Evolutionary conservation across 2,888 invertebrate genomes (phyloP).

Genomic region (Lottia gigantea): DNA sequence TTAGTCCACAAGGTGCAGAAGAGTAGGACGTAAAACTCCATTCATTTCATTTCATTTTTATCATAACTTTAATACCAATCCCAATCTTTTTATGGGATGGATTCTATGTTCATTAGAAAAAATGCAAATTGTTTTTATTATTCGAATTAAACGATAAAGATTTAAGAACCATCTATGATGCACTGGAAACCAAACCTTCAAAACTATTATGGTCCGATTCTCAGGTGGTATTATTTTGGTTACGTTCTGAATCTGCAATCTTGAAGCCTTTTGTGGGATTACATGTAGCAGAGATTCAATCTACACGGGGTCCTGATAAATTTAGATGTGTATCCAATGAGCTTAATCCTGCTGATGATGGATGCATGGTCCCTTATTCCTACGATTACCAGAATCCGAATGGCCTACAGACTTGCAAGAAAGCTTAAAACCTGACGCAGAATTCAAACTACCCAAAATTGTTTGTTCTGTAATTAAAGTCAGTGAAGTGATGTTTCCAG

Average conservation of each 20-base stretch:
- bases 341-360: conserved; percentile 21
- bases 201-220: conserved; percentile 10
- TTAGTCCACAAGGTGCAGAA: too few relatives aligned
- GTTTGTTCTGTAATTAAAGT: too few relatives aligned
- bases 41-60: too few relatives aligned
- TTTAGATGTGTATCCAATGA: conserved; percentile 14
- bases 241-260: conserved; percentile 14
- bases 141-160: too few relatives aligned
- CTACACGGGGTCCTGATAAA: background rate
- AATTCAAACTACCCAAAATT: too few relatives aligned
- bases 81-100: too few relatives aligned
- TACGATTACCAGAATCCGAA: background rate
- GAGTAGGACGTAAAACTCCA: too few relatives aligned
- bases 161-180: conserved; percentile 12
- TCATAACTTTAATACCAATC: too few relatives aligned
- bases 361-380: conserved; percentile 13
- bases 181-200: conserved; percentile 3
- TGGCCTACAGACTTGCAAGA: background rate
- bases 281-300: conserved; percentile 15
- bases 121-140: too few relatives aligned
- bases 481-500: conserved; percentile 9
- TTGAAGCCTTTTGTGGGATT: conserved; percentile 4
- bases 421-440: background rate
- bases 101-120: too few relatives aligned
- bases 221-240: conserved; percentile 14